A percentile compares a stretch with the other conserved stretches of the same genome.
phyloP scores from a whole-genome alignment of 2,113 vertebrate species.

The Xyrauchen texanus region DNA sequence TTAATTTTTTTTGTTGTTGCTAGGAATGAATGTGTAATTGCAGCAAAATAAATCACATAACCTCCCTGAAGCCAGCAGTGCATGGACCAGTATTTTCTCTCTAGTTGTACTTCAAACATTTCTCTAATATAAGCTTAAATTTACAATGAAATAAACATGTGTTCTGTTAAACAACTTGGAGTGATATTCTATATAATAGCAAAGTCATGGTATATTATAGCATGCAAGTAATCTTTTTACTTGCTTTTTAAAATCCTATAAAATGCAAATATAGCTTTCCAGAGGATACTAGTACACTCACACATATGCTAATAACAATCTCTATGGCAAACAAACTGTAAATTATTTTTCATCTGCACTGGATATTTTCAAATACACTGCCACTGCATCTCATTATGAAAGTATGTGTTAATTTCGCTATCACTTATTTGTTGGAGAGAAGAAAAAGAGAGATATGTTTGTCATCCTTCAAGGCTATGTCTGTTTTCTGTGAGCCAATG shows the following conservation, averaged over 20 bases:
- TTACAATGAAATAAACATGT: background rate
- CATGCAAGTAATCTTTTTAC: conserved; percentile 27
- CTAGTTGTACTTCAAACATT: no score
- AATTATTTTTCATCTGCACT: background rate
- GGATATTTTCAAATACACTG: background rate
- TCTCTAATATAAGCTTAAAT: background rate
- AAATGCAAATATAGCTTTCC: background rate
- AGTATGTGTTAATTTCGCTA: background rate
- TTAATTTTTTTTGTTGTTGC: no score
- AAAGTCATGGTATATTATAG: background rate
- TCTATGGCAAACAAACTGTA: background rate
- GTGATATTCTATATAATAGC: conserved; percentile 11
- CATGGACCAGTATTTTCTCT: background rate
- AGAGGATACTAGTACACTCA: background rate
- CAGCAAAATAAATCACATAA: background rate
- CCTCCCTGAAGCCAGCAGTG: background rate
- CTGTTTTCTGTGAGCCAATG: background rate
- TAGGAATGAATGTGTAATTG: no score
- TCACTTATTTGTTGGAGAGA: background rate
- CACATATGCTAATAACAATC: conserved; percentile 16
- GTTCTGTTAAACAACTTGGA: conserved; percentile 13
- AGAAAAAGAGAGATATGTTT: background rate
- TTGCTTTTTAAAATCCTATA: background rate
- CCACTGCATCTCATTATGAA: conserved; percentile 8
- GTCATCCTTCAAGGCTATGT: background rate